phyloP scores from a whole-genome alignment of 2,888 invertebrate genomes.

The Tetragonisca angustula region DNA sequence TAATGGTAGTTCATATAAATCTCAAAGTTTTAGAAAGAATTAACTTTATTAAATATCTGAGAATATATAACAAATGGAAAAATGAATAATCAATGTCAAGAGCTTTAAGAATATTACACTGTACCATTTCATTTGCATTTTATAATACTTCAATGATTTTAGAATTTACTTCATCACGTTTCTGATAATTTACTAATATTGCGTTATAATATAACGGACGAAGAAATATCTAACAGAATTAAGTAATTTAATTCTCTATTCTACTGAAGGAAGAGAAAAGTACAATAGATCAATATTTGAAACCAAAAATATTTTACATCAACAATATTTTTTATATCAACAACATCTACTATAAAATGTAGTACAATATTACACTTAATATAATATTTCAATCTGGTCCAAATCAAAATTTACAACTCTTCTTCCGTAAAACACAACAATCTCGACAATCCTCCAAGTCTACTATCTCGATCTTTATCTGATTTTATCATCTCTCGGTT shows the following conservation, averaged over 20 bases:
- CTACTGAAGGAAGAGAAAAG: not conserved
- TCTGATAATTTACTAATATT: not conserved
- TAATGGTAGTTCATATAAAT: not conserved
- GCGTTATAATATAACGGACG: not conserved
- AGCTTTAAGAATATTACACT: not conserved
- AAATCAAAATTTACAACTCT: not conserved
- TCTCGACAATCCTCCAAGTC: not conserved
- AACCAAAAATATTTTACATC: not conserved
- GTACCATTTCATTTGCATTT: not conserved
- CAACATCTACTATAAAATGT: too few relatives aligned
- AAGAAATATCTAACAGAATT: not conserved
- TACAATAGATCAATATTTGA: not conserved
- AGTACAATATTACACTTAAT: not conserved
- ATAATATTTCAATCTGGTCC: not conserved
- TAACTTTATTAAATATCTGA: not conserved
- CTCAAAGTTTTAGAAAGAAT: not conserved
- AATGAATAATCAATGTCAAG: not conserved
- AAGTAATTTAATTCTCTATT: not conserved
- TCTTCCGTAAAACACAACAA: not conserved
- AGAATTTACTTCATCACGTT: not conserved
- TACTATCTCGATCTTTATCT: constrained; percentile 3
- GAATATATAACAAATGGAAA: not conserved
- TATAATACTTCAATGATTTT: not conserved
- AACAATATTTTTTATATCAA: not conserved
- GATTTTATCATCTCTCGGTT: not conserved